phyloP scores from a whole-genome alignment of 2,888 invertebrate genomes.

The Lasioglossum malachurum region DNA sequence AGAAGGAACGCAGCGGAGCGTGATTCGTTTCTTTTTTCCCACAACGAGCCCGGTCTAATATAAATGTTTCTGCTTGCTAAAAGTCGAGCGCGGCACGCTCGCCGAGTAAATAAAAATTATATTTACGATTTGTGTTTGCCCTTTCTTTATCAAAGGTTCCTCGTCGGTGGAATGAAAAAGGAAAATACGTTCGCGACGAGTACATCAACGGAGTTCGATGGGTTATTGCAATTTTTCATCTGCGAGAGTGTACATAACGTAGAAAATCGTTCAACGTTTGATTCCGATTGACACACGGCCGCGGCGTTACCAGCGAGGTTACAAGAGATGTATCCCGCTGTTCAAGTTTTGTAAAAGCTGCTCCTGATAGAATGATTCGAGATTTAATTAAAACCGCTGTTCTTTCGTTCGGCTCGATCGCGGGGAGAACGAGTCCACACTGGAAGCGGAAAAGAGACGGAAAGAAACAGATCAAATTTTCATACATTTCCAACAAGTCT shows the following conservation, averaged over 20 bases:
- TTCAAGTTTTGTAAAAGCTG: constrained; percentile 24
- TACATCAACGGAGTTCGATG: background rate
- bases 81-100: background rate
- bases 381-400: constrained; percentile 77
- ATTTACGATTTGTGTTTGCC: constrained; percentile 1
- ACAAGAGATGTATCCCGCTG: background rate
- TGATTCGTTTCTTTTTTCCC: background rate
- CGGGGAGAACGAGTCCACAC: constrained; percentile 20
- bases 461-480: background rate
- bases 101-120: background rate
- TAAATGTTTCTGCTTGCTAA: background rate
- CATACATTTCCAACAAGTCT: no score
- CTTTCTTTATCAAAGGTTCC: background rate
- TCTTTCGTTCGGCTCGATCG: constrained; percentile 63
- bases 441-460: constrained; percentile 21
- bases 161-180: background rate
- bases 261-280: background rate
- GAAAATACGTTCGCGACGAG: background rate
- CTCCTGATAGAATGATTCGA: constrained; percentile 66
- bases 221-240: constrained; percentile 27
- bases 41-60: background rate
- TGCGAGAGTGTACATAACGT: background rate
- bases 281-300: background rate
- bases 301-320: constrained; percentile 14
- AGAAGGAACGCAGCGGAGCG: background rate